Evolutionary conservation across 1,140 invertebrate genomes (phyloP), one percentile per base, ranked within the genome.

Genomic region (Leptopilina boulardi): DNA sequence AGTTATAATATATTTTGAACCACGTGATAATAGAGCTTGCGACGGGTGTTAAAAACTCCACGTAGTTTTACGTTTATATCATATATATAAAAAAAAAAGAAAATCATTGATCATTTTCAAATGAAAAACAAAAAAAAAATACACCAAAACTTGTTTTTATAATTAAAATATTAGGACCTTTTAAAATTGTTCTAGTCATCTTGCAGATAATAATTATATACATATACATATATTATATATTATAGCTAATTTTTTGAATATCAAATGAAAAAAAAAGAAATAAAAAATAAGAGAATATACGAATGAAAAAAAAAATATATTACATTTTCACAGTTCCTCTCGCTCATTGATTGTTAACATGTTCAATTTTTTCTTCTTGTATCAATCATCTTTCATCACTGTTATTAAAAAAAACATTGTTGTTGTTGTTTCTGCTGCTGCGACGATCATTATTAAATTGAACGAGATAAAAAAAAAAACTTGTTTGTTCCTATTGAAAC

Each of bases 11-110:
- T 78, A 11, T 79, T 80, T 44, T 56, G 70, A 79, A 75, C 73
- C 79, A 82, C 80, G 81, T 79, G 79, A 72, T 77, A 66, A 66
- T 34, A 15, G 75, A 70, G 75, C 78, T 74, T 73, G 34, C 79
- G 84, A 82, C 84, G 84, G 85, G 85, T 85, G 80, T 83, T 77
- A 51, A 80, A 80, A 79, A 19, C 73, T 82, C 74, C n/a, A 41
- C 0, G 11, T 66, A 66, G 4, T 26, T 66, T 66, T 34, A 66
- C 26, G 59, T 30, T 66, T 66, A 66, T 59, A 10, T 54, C 34
- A 38, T 38, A n/a, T n/a, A n/a, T n/a, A n/a, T 38, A 38, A 38
- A 47, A 47, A 51, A n/a, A 51, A 9, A 2, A 42, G 9, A 42
- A 42, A 42, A 42, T 2, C 2, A 42, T 42, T 42, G 1, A 42